Evolutionary conservation across 2,888 invertebrate genomes (phyloP).

Genomic region (Rhodophaea formosa): DNA sequence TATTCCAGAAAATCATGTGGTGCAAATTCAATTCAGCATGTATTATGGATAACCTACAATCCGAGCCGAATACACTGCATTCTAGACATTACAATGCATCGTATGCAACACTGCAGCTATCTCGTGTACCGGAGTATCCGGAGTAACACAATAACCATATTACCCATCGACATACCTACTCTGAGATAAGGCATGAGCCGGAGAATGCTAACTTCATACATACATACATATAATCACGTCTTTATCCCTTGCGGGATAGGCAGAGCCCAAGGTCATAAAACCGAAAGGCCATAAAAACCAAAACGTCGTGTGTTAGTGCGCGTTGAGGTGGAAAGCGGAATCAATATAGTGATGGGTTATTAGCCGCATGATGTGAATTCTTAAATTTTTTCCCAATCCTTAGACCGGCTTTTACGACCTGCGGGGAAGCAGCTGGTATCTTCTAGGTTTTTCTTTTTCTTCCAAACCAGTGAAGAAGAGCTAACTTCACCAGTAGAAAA

Average conservation of each 20-base stretch:
- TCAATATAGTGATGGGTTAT: too few relatives aligned
- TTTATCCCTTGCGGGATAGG: too few relatives aligned
- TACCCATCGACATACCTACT: constrained; percentile 9
- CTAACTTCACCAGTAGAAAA: too few relatives aligned
- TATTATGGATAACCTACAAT: neutral
- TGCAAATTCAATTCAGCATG: neutral
- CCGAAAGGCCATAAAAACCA: too few relatives aligned
- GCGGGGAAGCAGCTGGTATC: neutral
- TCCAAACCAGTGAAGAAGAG: too few relatives aligned
- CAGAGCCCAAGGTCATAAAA: too few relatives aligned
- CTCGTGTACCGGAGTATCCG: constrained; percentile 7
- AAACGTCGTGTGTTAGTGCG: neutral
- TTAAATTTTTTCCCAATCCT: too few relatives aligned
- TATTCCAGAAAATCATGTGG: neutral
- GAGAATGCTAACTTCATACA: neutral
- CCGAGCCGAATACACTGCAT: constrained; percentile 2
- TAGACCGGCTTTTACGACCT: too few relatives aligned
- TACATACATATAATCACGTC: too few relatives aligned
- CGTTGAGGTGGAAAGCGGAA: neutral
- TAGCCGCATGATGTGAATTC: too few relatives aligned
- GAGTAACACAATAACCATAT: constrained; percentile 15
- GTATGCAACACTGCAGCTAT: constrained; percentile 11
- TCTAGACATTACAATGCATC: constrained; percentile 12
- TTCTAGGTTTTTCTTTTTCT: neutral
- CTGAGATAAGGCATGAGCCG: neutral